Evolutionary conservation across 2,797 vertebrate species (phyloP), one percentile per base, ranked within the genome.

Genomic region (Euphonia xanthogaster): DNA sequence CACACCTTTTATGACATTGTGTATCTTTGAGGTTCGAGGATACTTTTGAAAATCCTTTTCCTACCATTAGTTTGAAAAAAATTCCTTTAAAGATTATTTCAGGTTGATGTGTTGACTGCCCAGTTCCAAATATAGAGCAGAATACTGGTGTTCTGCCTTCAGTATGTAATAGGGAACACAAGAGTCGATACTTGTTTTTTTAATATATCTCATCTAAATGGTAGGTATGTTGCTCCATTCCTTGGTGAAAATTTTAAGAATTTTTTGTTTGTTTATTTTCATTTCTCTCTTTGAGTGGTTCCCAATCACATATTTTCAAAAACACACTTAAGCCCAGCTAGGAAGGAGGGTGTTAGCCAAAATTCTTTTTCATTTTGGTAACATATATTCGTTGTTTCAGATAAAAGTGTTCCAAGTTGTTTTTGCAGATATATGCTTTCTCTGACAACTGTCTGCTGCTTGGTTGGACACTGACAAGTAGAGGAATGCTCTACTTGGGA

Each of bases 401-500:
- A 16, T 53, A 6, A 18, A 93, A 93, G 11, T 21, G 2, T 5
- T 44, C 23, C 21, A 68, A 35, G 7, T 37, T 55, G 28, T 14
- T 86, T 81, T 44, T 68, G 23, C 39, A 60, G 11, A 17, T 61
- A 57, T 3, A 13, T 54, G 4, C 23, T 67, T 53, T 71, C 9
- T 50, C 42, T 47, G 37, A 53, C 39, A 72, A 37, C 7, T 57
- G 44, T 87, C 33, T 85, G 7, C 17, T 72, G 3, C 33, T 62
- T 67, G 7, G 6, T 15, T 72, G 15, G 9, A 62, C 39, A 48
- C 10, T 17, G 40, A 30, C 5, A 61, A 57, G n/a, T 25, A 75
- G 48, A 9, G 0, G 0, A 63, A 12, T 48, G 14, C 3, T 86
- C 51, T 54, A 8, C 30, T 45, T 62, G 48, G 2, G 21, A 48